Conservation (phyloP, 1,140 invertebrate species). For the Fopius arisanus region DNA sequence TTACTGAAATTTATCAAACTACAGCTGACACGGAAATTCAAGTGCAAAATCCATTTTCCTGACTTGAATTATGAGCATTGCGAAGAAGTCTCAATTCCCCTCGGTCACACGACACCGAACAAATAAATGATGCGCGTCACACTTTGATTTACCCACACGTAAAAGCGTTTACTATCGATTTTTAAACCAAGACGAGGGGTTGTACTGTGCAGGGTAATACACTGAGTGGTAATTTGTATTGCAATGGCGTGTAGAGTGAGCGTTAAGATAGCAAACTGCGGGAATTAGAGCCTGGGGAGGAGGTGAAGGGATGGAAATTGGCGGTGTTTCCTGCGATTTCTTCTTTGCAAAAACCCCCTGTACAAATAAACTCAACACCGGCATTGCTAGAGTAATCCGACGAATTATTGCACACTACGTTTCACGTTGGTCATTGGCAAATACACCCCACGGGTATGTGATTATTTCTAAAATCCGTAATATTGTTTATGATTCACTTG, state of each 20-base stretch:
- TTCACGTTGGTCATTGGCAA: too few relatives aligned
- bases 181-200: background rate
- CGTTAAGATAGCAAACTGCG: constrained; percentile 30
- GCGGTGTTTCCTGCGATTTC: constrained; percentile 9
- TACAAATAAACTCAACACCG: background rate
- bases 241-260: constrained; percentile 25
- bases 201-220: background rate
- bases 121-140: background rate
- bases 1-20: too few relatives aligned
- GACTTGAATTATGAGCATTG: too few relatives aligned
- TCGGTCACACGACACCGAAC: background rate
- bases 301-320: background rate
- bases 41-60: too few relatives aligned
- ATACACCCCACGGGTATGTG: background rate
- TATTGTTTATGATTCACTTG: background rate
- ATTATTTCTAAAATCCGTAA: background rate
- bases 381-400: background rate
- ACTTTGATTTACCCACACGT: background rate
- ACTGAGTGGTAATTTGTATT: constrained; percentile 29
- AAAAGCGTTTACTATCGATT: background rate
- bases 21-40: too few relatives aligned
- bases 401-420: background rate
- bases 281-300: constrained; percentile 28
- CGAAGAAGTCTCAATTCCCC: too few relatives aligned
- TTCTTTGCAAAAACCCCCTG: background rate